A percentile compares a stretch with the other conserved stretches of the same genome.
Conservation (phyloP, 2,888 invertebrate species). For the Drosophila pseudotakahashii region DNA sequence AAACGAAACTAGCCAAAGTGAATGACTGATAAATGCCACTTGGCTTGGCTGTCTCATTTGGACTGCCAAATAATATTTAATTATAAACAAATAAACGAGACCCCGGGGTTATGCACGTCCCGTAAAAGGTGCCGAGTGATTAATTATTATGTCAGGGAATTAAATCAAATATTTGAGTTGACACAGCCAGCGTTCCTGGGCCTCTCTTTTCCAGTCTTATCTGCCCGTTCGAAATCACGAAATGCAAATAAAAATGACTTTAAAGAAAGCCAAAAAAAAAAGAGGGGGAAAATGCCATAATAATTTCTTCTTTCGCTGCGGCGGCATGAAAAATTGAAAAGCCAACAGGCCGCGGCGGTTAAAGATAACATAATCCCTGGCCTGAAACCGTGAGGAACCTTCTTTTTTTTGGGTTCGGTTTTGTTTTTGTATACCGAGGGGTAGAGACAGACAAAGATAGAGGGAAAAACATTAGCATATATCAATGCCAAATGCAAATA, state of each 20-base stretch:
- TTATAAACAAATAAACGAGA: conserved; percentile 77
- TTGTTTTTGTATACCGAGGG: conserved; percentile 27
- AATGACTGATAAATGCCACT: conserved; percentile 77
- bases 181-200: conserved; percentile 37
- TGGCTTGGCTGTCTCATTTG: conserved; percentile 70
- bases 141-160: conserved; percentile 79
- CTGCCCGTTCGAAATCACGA: conserved; percentile 70
- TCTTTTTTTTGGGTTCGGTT: conserved; percentile 4
- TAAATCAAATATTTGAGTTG: conserved; percentile 79
- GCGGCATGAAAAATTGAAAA: conserved; percentile 73
- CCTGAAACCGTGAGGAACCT: conserved; percentile 53
- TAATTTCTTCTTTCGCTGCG: conserved; percentile 49
- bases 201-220: conserved; percentile 46
- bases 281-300: conserved; percentile 63
- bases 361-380: conserved; percentile 67
- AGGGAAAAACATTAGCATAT: conserved; percentile 73
- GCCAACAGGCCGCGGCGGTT: conserved; percentile 40
- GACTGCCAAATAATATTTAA: conserved; percentile 79
- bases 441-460: conserved; percentile 13
- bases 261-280: conserved; percentile 21
- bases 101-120: conserved; percentile 34
- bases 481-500: conserved; percentile 81
- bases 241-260: conserved; percentile 80
- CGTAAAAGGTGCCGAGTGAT: conserved; percentile 76
- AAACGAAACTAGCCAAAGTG: conserved; percentile 62